Evolutionary conservation across 53 echinoderm and acorn worm species (phyloP), one percentile per base, ranked within the genome.

Genomic region (Patiria pectinifera): DNA sequence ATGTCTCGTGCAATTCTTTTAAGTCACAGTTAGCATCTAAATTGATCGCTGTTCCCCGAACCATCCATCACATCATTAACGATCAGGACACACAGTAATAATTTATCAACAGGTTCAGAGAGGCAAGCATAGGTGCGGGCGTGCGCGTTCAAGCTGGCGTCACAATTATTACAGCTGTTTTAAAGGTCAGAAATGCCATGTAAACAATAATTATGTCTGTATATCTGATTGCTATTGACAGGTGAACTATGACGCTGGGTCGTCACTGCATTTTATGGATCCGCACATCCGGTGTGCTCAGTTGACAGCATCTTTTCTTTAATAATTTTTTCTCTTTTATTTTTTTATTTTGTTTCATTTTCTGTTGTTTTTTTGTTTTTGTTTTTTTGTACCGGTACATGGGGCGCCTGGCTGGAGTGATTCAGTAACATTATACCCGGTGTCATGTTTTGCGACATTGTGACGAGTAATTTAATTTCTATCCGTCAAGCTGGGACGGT

Each of bases 51-150:
- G 22, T 3, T 9, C 19, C 4, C 15, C 8, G 8, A 53, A 53
- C 53, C 8, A 2, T 53, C 53, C 8, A 8, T 53, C 53, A 53
- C 8, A 8, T 79, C 79, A 12, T 9, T 79, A 48, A 16, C 11
- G 16, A 46, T 45, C 4, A 79, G 45, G 19, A 14, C 48, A 79
- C 12, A 10, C 47, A 12, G 14, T 6, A 14, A 45, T 43, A 22
- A 82, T 22, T n/a, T 84, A 45, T 84, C 45, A 84, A 84, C 84
- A 84, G 84, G 84, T 84, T 84, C 45, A 81, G 8, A 4, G 24
- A 1, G 22, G 24, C n/a, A 53, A 59, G 45, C 15, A 59, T 2
- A 59, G n/a, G 22, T 58, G 79, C 79, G 44, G 45, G 46, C 14
- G 7, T n/a, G 7, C 9, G 2, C 49, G 3, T 60, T 12, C 82